Evolutionary conservation across 2,113 vertebrate genomes (phyloP), one percentile per base, ranked within the genome.

Genomic region (Bolborhynchus lineola): DNA sequence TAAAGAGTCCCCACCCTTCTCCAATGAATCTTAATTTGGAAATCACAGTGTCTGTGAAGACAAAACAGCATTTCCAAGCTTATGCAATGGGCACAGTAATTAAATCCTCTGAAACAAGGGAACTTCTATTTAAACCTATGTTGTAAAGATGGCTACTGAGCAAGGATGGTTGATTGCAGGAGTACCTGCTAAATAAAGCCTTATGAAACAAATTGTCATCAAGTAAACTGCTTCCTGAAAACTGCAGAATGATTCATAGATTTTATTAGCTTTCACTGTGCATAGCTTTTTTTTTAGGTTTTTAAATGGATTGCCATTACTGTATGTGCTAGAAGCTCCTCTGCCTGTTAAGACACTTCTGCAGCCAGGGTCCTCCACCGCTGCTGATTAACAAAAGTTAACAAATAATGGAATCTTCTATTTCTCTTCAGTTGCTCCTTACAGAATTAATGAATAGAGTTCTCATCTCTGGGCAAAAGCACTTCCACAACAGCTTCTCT

Each of bases 401-500:
- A 82, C 21, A 35, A 88, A 82, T 76, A 96, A 90, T 53, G 11
- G 12, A 57, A 90, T 92, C 19, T 29, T 89, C 57, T 59, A 16
- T 82, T 96, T 88, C 71, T 93, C 60, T 93, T 86, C 68, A 91
- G 46, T 68, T 85, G 49, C 42, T 93, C 60, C 55, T 78, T 82
- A 86, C 28, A 78, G 78, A 89, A 82, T 90, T 97, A 96, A 95
- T 92, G 85, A 95, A 95, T 17, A 74, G 53, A 93, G 75, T 76
- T 84, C 70, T 95, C 87, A 92, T 94, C 42, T 72, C 90, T 55
- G 59, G 75, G 93, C 85, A 90, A 90, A 91, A 95, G 71, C 76
- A 59, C 87, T 92, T 95, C 74, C 67, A 93, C 24, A 90, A 74
- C 82, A 88, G 85, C 75, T 69, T 83, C 92, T 88, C 79, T 90